Evolutionary conservation across 2,797 vertebrate genomes (phyloP).

Genomic region (Microctenopoma stevenorrisi): DNA sequence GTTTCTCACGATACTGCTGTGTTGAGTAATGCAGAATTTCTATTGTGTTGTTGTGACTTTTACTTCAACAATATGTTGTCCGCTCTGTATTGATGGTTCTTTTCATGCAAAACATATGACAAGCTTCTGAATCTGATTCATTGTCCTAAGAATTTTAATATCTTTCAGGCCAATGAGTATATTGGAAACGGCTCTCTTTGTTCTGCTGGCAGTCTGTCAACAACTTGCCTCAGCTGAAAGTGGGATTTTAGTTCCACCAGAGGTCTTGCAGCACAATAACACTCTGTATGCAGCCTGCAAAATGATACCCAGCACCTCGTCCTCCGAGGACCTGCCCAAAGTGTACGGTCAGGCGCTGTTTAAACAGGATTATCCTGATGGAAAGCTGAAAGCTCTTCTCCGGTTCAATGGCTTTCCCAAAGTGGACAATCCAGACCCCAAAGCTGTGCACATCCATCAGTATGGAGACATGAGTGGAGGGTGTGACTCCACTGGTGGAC

Average conservation of each 20-base stretch:
- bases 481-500: constrained; percentile 88
- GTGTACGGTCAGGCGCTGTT: constrained; percentile 88
- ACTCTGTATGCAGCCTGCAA: constrained; percentile 82
- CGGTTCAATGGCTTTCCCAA: constrained; percentile 84
- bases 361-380: constrained; percentile 81
- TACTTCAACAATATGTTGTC: too few species aligned
- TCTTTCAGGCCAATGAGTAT: constrained; percentile 55
- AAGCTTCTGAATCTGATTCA: neutral
- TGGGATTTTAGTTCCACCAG: constrained; percentile 54
- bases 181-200: constrained; percentile 42
- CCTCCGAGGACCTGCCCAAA: constrained; percentile 77
- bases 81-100: neutral
- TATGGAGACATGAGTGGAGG: constrained; percentile 89
- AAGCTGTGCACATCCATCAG: constrained; percentile 92
- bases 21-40: too few species aligned
- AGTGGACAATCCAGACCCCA: constrained; percentile 54
- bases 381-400: constrained; percentile 83
- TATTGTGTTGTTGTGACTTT: too few species aligned
- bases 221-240: constrained; percentile 32
- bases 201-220: constrained; percentile 58
- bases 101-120: neutral
- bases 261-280: constrained; percentile 78
- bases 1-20: too few species aligned
- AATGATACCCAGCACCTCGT: constrained; percentile 85
- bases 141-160: neutral